Evolutionary conservation across 2,888 invertebrate species (phyloP).

Genomic region (Aelia acuminata): DNA sequence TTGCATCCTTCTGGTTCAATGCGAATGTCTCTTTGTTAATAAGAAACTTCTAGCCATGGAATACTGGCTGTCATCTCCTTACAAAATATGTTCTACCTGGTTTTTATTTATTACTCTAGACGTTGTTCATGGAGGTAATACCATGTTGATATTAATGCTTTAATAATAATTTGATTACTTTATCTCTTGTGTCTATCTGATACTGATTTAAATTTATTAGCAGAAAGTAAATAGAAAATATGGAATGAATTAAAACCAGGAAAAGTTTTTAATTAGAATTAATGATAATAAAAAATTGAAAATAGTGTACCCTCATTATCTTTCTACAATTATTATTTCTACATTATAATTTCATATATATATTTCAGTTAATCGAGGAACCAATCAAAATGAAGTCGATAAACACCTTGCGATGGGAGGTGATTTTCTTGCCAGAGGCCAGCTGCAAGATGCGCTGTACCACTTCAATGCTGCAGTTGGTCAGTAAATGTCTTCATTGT

Average conservation of each 20-base stretch:
- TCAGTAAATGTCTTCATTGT: constrained; percentile 70
- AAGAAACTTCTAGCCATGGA: constrained; percentile 64
- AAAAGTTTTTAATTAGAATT: not conserved
- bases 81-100: constrained; percentile 66
- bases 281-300: too few species aligned
- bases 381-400: constrained; percentile 84
- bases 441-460: constrained; percentile 94
- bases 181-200: not conserved
- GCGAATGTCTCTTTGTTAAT: constrained; percentile 14
- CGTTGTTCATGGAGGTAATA: constrained; percentile 63
- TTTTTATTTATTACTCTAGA: constrained; percentile 65
- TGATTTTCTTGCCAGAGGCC: constrained; percentile 91
- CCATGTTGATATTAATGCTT: not conserved
- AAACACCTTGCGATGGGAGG: constrained; percentile 95
- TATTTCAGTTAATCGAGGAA: constrained; percentile 71
- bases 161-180: not conserved
- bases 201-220: not conserved
- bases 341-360: not conserved
- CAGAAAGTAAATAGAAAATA: too few species aligned
- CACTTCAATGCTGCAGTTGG: constrained; percentile 99
- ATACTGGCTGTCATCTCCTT: constrained; percentile 65
- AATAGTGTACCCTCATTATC: not conserved
- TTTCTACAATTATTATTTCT: not conserved
- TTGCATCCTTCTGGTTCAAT: not conserved
- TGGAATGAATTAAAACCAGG: too few species aligned